Base-by-base conservation (phyloP, 2,888 invertebrate species). In the Scaptomyza caliginosa region DNA sequence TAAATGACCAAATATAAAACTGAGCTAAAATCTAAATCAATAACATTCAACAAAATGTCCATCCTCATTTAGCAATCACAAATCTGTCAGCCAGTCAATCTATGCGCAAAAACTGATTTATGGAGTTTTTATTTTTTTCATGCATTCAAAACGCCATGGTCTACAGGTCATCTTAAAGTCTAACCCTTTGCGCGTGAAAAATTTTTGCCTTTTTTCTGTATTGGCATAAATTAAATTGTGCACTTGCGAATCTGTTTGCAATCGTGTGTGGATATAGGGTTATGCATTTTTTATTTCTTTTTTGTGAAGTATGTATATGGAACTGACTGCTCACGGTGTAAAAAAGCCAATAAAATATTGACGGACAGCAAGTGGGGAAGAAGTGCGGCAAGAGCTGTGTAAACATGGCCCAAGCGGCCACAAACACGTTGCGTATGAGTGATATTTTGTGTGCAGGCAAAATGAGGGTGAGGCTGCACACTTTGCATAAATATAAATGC, bases 331-430 rank as follows among this genome's bases (percentile, higher is more conserved):
- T 50, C 36, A 28, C 36, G 60, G 60, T 51, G 48, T 42, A 38
- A 74, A 70, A 59, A 57, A 43, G 19, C 39, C 67, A 72, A 67
- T 70, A 60, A 67, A 76, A 74, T 77, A 81, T 84, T 84, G 75
- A 77, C 54, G 60, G 54, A 56, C 59, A 46, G 59, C 43, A 56
- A 55, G 32, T 38, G 43, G n/a, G n/a, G n/a, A n/a, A n/a, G n/a
- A n/a, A n/a, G 10, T 21, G 42, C 40, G 11, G 28, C 13, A 46
- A 48, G 45, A 59, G 54, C 57, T 66, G 46, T 69, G 70, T 62
- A 70, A 70, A 67, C 73, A 67, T 40, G 34, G 39, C 8, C 38
- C 36, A 30, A 39, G 7, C 23, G 32, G 56, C 43, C 42, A 17
- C 57, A 23, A 43, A 40, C 34, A 74, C 45, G 28, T 10, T 51